Conservation (phyloP, 2,888 invertebrate species). For the Quadroppia sp. region DNA sequence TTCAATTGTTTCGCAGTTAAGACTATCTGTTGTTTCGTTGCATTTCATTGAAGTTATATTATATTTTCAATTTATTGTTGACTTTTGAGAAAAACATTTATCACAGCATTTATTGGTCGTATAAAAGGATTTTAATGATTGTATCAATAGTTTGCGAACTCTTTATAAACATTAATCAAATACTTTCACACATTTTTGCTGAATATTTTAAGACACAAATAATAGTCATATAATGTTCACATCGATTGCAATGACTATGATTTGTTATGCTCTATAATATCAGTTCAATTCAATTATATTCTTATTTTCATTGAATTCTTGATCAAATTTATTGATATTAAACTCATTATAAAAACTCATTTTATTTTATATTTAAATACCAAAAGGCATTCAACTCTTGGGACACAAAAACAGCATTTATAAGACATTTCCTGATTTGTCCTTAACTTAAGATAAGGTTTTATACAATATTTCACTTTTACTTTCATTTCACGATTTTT, state of each 20-base stretch:
- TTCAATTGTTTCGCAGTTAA: neutral
- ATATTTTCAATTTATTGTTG: neutral
- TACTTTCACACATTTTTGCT: neutral
- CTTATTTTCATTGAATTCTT: no score
- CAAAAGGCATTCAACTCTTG: neutral
- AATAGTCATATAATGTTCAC: no score
- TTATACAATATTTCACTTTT: neutral
- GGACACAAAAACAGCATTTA: neutral
- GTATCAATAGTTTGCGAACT: neutral
- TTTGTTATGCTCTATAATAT: no score
- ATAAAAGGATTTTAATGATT: constrained; percentile 15
- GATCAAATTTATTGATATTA: no score
- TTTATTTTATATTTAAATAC: neutral
- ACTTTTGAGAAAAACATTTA: neutral
- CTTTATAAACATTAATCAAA: neutral
- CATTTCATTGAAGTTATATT: neutral
- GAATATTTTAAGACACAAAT: no score
- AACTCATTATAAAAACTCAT: neutral
- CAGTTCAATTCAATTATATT: no score
- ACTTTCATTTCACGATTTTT: neutral
- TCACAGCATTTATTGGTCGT: neutral
- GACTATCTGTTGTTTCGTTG: neutral
- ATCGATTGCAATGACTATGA: no score
- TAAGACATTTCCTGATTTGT: neutral
- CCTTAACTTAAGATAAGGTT: neutral